A percentile compares a stretch with the other conserved stretches of the same genome.
Evolutionary conservation across 2,113 vertebrate genomes (phyloP).

Genomic region (Muscicapa adusta): DNA sequence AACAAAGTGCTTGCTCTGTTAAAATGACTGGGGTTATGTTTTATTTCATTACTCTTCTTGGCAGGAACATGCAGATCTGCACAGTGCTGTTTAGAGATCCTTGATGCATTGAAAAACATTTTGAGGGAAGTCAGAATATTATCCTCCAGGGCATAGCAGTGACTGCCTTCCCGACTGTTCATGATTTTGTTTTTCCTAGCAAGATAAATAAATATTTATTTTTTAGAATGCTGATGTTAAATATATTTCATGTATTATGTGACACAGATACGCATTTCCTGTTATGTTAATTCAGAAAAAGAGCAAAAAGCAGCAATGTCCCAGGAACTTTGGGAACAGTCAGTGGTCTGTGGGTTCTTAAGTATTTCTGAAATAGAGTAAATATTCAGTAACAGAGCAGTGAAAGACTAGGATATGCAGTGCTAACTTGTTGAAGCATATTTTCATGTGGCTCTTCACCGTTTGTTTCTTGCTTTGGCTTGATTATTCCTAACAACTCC

Average conservation of each 20-base stretch:
- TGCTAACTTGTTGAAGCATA: neutral
- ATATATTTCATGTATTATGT: constrained; percentile 6
- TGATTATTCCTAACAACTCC: neutral
- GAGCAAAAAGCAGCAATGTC: neutral
- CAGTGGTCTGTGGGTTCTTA: neutral
- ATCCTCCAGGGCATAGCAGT: neutral
- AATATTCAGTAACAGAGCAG: neutral
- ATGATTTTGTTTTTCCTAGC: neutral
- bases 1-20: neutral
- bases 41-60: neutral
- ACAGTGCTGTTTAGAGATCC: neutral
- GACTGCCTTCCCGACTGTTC: neutral
- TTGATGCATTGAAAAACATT: neutral
- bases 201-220: constrained; percentile 1
- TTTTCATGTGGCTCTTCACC: neutral
- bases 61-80: neutral
- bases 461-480: constrained; percentile 1
- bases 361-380: constrained; percentile 8
- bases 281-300: neutral
- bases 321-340: neutral
- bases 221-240: constrained; percentile 3
- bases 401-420: neutral
- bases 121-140: neutral
- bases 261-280: neutral
- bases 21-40: neutral